phyloP scores from a whole-genome alignment of 2,888 invertebrate genomes.

The Folsomia candida region DNA sequence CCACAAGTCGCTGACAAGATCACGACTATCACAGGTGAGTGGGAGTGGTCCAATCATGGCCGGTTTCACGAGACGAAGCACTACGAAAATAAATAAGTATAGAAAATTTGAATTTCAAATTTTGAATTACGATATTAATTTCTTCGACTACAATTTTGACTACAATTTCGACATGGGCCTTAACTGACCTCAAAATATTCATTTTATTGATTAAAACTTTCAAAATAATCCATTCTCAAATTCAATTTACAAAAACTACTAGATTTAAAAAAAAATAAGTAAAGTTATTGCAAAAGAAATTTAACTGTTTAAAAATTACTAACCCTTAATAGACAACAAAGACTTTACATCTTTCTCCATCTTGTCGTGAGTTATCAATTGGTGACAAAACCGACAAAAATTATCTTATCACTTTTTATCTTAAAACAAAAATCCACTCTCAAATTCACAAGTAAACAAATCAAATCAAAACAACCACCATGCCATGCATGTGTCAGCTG shows the following conservation, averaged over 20 bases:
- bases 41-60: slow-evolving; percentile 78
- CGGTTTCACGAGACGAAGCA: slow-evolving; percentile 92
- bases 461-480: no score
- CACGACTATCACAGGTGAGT: slow-evolving; percentile 79
- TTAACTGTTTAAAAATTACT: no score
- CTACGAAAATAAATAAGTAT: slow-evolving; percentile 56
- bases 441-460: no score
- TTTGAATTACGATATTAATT: not conserved
- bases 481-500: no score
- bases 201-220: not conserved
- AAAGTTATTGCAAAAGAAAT: no score
- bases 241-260: not conserved
- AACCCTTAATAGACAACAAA: slow-evolving; percentile 49
- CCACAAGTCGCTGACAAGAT: slow-evolving; percentile 77
- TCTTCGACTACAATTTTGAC: no score
- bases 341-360: slow-evolving; percentile 42
- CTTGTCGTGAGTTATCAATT: not conserved
- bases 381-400: not conserved
- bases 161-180: no score
- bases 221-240: not conserved
- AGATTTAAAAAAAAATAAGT: not conserved
- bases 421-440: not conserved
- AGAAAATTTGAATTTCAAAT: not conserved
- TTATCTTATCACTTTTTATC: not conserved
- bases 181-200: no score